phyloP scores from a whole-genome alignment of 1,140 invertebrate genomes.

The Andrena cerasifolii region DNA sequence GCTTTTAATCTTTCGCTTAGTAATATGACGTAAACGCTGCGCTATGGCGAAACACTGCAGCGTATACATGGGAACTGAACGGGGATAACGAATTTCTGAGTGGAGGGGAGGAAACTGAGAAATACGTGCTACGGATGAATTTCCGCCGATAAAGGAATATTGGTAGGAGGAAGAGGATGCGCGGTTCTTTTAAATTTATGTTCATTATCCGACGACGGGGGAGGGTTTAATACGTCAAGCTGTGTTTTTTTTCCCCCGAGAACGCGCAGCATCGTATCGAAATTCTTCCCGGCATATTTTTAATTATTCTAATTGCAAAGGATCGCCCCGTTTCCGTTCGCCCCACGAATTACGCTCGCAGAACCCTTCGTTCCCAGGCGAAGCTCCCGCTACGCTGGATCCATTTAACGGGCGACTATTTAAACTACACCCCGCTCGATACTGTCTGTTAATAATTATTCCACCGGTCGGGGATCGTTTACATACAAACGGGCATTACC shows the following conservation, averaged over 20 bases:
- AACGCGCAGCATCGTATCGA: too few species aligned
- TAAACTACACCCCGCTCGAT: slow-evolving; percentile 5
- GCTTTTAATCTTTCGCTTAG: not conserved
- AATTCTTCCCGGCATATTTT: not conserved
- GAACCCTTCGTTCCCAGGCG: not conserved
- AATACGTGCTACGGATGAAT: too few species aligned
- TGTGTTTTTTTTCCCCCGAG: too few species aligned
- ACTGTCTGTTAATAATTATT: slow-evolving; percentile 44
- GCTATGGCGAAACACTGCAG: too few species aligned
- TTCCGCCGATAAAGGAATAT: too few species aligned
- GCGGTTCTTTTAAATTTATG: too few species aligned
- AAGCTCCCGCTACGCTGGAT: not conserved
- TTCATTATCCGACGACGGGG: too few species aligned
- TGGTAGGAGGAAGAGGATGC: too few species aligned
- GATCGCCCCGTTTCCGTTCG: not conserved
- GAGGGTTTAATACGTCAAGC: too few species aligned
- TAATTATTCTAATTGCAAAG: not conserved
- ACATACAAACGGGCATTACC: slow-evolving; percentile 35
- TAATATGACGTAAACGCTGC: not conserved
- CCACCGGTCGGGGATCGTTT: slow-evolving; percentile 18
- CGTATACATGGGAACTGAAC: too few species aligned
- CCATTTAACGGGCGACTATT: not conserved
- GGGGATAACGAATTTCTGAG: too few species aligned
- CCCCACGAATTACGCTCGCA: not conserved
- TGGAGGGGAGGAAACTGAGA: too few species aligned